These are phyloP conservation scores for Morelia viridis DNA, from an alignment of 2,797 vertebrate species.

Conservation along the genomic window DNA sequence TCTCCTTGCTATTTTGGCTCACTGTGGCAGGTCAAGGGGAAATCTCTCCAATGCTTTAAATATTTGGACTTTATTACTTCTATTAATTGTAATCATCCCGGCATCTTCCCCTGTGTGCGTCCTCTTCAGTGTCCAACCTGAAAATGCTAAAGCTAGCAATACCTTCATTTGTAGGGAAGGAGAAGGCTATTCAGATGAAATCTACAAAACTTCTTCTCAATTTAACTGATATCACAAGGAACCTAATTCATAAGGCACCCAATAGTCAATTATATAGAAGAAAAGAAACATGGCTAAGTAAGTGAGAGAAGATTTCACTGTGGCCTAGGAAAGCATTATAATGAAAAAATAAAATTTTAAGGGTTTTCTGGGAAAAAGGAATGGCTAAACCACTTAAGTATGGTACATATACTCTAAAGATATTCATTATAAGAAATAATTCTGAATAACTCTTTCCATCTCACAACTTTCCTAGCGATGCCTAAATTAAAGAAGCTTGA, in stretches of 20 bases:
- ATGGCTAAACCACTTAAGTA: neutral
- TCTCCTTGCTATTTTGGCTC: neutral
- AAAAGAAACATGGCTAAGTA: neutral
- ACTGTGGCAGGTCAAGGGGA: neutral
- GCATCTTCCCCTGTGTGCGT: neutral
- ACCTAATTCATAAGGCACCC: neutral
- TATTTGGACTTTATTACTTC: neutral
- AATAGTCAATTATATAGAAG: neutral
- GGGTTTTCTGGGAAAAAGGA: neutral
- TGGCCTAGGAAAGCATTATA: neutral
- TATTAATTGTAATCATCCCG: neutral
- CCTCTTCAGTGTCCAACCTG: neutral
- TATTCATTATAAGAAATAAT: neutral
- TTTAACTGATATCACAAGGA: neutral
- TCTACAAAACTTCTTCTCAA: no score
- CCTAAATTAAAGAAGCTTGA: conserved; percentile 1
- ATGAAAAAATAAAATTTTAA: neutral
- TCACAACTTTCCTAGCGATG: neutral
- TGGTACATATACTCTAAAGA: neutral
- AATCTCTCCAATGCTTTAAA: neutral
- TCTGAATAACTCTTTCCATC: neutral
- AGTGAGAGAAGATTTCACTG: neutral
- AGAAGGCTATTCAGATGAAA: neutral
- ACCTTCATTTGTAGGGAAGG: neutral
- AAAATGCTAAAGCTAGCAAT: neutral